Evolutionary conservation across 2,888 invertebrate species (phyloP).

Genomic region (Biston betularia): DNA sequence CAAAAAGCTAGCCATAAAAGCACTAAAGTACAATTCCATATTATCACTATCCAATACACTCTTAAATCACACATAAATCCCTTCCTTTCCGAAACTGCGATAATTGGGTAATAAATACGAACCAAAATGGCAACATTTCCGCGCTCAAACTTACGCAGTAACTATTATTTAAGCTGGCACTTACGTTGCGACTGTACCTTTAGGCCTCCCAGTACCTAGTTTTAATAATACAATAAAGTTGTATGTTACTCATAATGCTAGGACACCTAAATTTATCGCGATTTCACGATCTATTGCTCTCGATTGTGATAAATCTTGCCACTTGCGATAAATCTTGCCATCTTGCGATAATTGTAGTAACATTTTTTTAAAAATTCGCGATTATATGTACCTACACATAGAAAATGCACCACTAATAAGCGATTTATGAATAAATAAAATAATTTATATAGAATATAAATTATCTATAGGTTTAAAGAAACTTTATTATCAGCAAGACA

Average conservation of each 20-base stretch:
- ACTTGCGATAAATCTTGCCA: too few relatives aligned
- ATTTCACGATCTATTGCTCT: neutral
- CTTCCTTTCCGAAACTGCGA: slow-evolving; percentile 14
- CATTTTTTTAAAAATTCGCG: too few relatives aligned
- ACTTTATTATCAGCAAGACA: too few relatives aligned
- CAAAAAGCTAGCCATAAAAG: neutral
- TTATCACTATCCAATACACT: slow-evolving; percentile 14
- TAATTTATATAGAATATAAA: too few relatives aligned
- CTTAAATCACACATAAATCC: slow-evolving; percentile 20
- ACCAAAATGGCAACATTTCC: slow-evolving; percentile 20
- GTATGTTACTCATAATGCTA: neutral
- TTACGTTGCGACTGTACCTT: slow-evolving; percentile 1
- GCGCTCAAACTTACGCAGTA: slow-evolving; percentile 13
- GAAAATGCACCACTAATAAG: too few relatives aligned
- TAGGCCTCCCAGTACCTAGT: neutral
- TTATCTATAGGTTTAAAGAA: too few relatives aligned
- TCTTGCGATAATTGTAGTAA: too few relatives aligned
- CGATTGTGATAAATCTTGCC: too few relatives aligned
- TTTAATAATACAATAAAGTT: neutral
- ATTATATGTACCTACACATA: too few relatives aligned
- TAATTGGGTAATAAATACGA: slow-evolving; percentile 22
- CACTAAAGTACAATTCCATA: neutral
- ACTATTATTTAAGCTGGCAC: slow-evolving; percentile 18
- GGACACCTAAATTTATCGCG: neutral
- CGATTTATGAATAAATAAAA: too few relatives aligned